A percentile compares a stretch with the other conserved stretches of the same genome.
Evolutionary conservation across 2,888 invertebrate genomes (phyloP).

Genomic region (Dolomedes plantarius): DNA sequence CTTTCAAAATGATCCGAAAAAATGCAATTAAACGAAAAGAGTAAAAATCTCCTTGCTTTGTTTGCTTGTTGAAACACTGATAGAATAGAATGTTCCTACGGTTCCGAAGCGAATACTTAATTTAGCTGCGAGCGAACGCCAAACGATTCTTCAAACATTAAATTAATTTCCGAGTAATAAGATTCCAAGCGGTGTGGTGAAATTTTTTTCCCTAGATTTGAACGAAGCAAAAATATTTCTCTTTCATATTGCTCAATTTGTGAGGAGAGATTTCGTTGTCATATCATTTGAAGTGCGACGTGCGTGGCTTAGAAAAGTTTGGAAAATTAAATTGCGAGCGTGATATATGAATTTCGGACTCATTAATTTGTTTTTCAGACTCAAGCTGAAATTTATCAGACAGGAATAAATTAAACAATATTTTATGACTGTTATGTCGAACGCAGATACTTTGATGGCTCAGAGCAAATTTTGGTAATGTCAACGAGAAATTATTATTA

Average conservation of each 20-base stretch:
- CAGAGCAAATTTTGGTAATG: too few species aligned
- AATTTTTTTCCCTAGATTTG: conserved; percentile 1
- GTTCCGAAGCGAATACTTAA: conserved; percentile 9
- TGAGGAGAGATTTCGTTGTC: not conserved
- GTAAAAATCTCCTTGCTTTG: not conserved
- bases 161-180: conserved; percentile 46
- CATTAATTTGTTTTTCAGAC: not conserved
- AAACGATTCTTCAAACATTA: conserved; percentile 45
- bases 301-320: not conserved
- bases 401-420: not conserved
- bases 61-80: not conserved
- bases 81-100: not conserved
- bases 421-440: too few species aligned
- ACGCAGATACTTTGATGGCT: too few species aligned
- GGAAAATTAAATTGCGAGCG: not conserved
- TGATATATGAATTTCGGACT: not conserved
- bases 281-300: not conserved
- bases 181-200: conserved; percentile 1
- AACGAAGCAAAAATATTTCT: conserved; percentile 20
- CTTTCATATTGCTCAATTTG: conserved; percentile 20
- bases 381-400: not conserved
- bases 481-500: too few species aligned
- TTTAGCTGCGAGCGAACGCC: conserved; percentile 25
- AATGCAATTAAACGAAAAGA: not conserved
- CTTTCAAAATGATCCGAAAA: not conserved